Evolutionary conservation across 2,888 invertebrate genomes (phyloP).

Genomic region (Tetragnatha montana): DNA sequence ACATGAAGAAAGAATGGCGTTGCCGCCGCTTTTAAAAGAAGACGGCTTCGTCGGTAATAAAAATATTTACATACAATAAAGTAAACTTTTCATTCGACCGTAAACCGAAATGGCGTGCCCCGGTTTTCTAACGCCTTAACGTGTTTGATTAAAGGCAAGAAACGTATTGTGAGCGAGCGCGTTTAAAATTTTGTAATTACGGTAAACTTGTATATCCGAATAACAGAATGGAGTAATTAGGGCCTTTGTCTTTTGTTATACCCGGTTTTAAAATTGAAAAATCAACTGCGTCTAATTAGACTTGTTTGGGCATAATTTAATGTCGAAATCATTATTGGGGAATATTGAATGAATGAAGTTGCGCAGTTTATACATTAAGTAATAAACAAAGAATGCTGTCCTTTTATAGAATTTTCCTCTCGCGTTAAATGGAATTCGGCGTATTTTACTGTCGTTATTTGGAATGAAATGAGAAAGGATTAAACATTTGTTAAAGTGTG

Average conservation of each 20-base stretch:
- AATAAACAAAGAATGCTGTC: neutral
- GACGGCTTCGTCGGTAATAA: slow-evolving; percentile 18
- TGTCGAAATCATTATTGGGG: neutral
- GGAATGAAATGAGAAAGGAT: neutral
- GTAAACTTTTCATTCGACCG: neutral
- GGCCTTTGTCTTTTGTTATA: neutral
- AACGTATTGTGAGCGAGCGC: neutral
- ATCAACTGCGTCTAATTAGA: neutral
- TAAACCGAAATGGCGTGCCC: neutral
- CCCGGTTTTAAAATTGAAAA: slow-evolving; percentile 20
- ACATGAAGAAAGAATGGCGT: slow-evolving; percentile 28
- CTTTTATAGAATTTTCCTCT: neutral
- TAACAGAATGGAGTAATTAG: slow-evolving; percentile 8
- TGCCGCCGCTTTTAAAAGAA: slow-evolving; percentile 22
- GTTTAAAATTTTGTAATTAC: slow-evolving; percentile 5
- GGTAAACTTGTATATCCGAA: neutral
- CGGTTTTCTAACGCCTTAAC: neutral
- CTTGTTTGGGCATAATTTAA: neutral
- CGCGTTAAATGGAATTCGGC: neutral
- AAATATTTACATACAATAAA: slow-evolving; percentile 56
- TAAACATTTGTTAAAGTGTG: neutral
- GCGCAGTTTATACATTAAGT: neutral
- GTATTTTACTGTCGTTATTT: neutral
- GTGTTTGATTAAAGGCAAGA: slow-evolving; percentile 10
- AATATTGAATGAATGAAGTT: neutral